phyloP scores from a whole-genome alignment of 2,888 invertebrate species.

The Sinopyrophorus schimmeli region DNA sequence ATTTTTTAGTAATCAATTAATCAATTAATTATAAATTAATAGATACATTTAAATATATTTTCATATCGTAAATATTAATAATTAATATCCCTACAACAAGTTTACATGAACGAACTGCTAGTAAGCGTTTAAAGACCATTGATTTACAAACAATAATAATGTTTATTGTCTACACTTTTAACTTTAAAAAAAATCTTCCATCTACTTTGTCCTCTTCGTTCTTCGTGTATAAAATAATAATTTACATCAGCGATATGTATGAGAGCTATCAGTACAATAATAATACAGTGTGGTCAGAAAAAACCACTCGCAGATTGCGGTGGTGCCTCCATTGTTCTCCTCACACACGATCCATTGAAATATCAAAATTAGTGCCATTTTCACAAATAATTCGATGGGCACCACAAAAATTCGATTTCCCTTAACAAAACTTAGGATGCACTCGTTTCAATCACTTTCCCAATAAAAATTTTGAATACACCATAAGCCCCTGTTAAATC shows the following conservation, averaged over 20 bases:
- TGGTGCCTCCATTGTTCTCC: no score
- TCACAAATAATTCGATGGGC: slow-evolving; percentile 21
- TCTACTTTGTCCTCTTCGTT: background rate
- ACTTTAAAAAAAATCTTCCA: slow-evolving; percentile 29
- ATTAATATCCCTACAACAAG: slow-evolving; percentile 45
- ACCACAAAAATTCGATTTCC: no score
- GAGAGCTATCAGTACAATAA: slow-evolving; percentile 29
- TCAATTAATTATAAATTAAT: slow-evolving; percentile 41
- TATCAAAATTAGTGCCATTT: slow-evolving; percentile 15
- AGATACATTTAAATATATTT: slow-evolving; percentile 43
- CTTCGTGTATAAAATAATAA: slow-evolving; percentile 27
- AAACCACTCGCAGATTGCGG: slow-evolving; percentile 26
- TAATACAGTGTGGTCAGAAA: slow-evolving; percentile 22
- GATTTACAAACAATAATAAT: slow-evolving; percentile 47
- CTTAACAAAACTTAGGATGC: no score
- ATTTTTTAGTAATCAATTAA: slow-evolving; percentile 29
- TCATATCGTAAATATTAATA: no score
- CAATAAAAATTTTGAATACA: no score
- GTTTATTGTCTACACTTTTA: slow-evolving; percentile 54
- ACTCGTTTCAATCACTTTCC: no score
- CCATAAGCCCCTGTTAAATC: no score
- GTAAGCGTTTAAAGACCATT: slow-evolving; percentile 44
- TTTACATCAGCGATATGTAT: slow-evolving; percentile 40
- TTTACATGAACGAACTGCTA: slow-evolving; percentile 40
- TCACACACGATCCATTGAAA: no score